Percentiles rank a stretch among this genome's conserved stretches.
Conservation (phyloP, 1,140 invertebrate genomes). For the Anoplophora glabripennis region DNA sequence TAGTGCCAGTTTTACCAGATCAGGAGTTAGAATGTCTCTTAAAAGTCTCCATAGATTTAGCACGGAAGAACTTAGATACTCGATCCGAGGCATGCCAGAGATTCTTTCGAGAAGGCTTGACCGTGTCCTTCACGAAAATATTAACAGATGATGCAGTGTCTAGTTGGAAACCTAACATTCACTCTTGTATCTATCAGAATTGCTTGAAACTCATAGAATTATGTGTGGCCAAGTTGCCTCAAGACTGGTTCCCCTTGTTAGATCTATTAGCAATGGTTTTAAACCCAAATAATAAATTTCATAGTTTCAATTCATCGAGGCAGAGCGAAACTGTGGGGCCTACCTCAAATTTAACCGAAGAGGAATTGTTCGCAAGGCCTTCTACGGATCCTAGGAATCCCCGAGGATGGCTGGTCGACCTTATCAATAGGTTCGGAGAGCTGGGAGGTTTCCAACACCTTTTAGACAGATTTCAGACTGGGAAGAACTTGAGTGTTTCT, state of each 20-base stretch:
- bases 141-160: slow-evolving; percentile 97
- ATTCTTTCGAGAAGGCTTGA: slow-evolving; percentile 93
- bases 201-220: slow-evolving; percentile 89
- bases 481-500: slow-evolving; percentile 70
- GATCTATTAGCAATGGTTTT: slow-evolving; percentile 89
- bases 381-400: slow-evolving; percentile 73
- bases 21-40: slow-evolving; percentile 92
- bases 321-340: slow-evolving; percentile 73
- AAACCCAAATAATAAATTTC: slow-evolving; percentile 64
- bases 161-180: slow-evolving; percentile 96
- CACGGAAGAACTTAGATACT: slow-evolving; percentile 81
- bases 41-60: slow-evolving; percentile 84
- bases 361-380: slow-evolving; percentile 78
- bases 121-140: slow-evolving; percentile 95
- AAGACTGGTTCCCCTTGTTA: slow-evolving; percentile 91
- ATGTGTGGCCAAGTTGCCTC: slow-evolving; percentile 83
- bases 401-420: slow-evolving; percentile 92
- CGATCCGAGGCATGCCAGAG: slow-evolving; percentile 88
- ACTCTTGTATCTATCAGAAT: slow-evolving; percentile 91
- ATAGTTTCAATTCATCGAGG: slow-evolving; percentile 84
- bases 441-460: slow-evolving; percentile 86
- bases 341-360: slow-evolving; percentile 61
- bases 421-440: slow-evolving; percentile 91
- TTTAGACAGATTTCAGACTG: slow-evolving; percentile 79
- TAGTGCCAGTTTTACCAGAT: slow-evolving; percentile 93